phyloP scores from a whole-genome alignment of 2,888 invertebrate genomes.

The Orthosia cruda region DNA sequence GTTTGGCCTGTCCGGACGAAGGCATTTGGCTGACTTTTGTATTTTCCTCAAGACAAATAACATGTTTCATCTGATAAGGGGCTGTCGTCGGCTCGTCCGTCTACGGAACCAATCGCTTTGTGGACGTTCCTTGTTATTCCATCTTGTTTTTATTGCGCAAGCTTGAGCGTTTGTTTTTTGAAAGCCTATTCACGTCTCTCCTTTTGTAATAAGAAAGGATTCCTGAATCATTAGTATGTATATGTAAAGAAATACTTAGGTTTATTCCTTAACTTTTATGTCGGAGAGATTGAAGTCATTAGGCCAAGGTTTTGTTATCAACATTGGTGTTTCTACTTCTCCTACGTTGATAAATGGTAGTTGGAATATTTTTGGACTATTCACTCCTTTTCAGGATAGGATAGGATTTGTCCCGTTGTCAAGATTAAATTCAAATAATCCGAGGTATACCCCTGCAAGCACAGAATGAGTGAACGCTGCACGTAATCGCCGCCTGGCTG shows the following conservation, averaged over 20 bases:
- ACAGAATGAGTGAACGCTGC: conserved; percentile 49
- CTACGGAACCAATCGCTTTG: conserved; percentile 85
- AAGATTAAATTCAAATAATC: conserved; percentile 38
- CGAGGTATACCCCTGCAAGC: conserved; percentile 38
- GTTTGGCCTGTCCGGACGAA: conserved; percentile 80
- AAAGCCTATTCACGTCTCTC: conserved; percentile 69
- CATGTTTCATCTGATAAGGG: conserved; percentile 89
- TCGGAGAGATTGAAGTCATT: conserved; percentile 3
- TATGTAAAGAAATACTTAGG: conserved; percentile 23
- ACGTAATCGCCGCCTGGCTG: conserved; percentile 80
- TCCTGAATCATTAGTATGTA: conserved; percentile 47
- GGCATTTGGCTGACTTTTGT: conserved; percentile 85
- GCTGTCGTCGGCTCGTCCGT: conserved; percentile 88
- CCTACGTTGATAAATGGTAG: too few species aligned
- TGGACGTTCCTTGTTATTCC: conserved; percentile 82
- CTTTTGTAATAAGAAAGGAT: conserved; percentile 59
- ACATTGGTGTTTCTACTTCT: background rate
- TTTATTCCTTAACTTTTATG: background rate
- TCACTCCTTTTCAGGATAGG: too few species aligned
- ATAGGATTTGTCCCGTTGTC: conserved; percentile 12
- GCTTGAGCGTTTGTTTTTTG: conserved; percentile 73
- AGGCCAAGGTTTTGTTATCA: background rate
- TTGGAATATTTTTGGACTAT: too few species aligned
- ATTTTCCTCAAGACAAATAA: conserved; percentile 87
- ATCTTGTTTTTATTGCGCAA: conserved; percentile 82